A percentile compares a stretch with the other conserved stretches of the same genome.
phyloP scores from a whole-genome alignment of 2,113 vertebrate genomes.

The Gymnorhina tibicen region DNA sequence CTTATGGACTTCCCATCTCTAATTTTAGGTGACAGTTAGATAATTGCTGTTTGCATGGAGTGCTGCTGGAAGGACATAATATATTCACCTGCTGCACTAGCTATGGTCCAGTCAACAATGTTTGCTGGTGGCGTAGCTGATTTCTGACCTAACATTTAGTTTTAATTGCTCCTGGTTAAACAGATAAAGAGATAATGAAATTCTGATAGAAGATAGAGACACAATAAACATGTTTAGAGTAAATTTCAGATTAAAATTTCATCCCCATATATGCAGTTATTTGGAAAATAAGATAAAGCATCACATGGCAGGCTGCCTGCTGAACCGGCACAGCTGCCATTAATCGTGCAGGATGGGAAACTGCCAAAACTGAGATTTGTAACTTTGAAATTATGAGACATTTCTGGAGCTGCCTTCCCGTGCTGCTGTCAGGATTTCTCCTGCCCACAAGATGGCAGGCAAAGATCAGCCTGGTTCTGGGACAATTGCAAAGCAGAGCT shows the following conservation, averaged over 20 bases:
- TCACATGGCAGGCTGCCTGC: neutral
- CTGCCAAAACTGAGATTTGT: neutral
- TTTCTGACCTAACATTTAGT: neutral
- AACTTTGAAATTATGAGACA: neutral
- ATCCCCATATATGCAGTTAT: neutral
- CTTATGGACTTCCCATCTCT: neutral
- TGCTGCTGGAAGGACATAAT: neutral
- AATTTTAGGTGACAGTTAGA: neutral
- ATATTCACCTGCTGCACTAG: neutral
- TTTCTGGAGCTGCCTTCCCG: neutral
- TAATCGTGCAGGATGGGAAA: neutral
- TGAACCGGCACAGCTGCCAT: neutral
- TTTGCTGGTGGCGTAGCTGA: neutral
- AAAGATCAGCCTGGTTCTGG: constrained; percentile 38
- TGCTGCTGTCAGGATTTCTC: neutral
- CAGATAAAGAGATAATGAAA: neutral
- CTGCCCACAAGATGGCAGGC: constrained; percentile 77
- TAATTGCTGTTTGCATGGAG: neutral
- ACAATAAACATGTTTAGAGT: neutral
- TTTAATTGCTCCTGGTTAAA: neutral
- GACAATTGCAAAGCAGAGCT: neutral
- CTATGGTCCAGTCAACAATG: neutral
- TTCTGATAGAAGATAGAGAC: neutral
- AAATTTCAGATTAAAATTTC: neutral
- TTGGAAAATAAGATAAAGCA: neutral